These are phyloP conservation scores for Diprion similis DNA, from an alignment of 1,140 invertebrate species.

Conservation along the genomic window DNA sequence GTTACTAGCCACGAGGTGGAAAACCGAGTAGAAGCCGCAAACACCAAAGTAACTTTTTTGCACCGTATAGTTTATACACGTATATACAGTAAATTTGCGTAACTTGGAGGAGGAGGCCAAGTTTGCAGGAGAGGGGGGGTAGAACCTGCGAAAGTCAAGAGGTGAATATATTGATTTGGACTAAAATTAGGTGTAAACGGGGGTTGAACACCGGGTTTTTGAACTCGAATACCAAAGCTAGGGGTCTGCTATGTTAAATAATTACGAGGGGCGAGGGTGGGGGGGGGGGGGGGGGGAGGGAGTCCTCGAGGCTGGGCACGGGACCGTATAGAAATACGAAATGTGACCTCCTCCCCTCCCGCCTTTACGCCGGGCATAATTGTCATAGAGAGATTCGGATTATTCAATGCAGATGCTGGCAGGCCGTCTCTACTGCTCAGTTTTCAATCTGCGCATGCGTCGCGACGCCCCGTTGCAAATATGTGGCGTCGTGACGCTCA, in stretches of 20 bases:
- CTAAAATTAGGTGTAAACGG: not conserved
- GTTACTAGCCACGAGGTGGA: too few species aligned
- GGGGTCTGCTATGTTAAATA: too few species aligned
- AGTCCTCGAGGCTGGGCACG: not conserved
- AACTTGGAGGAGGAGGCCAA: not conserved
- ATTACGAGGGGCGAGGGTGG: too few species aligned
- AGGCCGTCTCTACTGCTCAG: not conserved
- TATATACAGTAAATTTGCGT: too few species aligned
- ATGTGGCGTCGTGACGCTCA: constrained; percentile 22
- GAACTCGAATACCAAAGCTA: too few species aligned
- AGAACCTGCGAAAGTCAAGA: not conserved
- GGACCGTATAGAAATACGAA: not conserved
- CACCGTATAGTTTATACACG: too few species aligned
- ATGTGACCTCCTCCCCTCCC: too few species aligned
- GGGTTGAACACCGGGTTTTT: too few species aligned
- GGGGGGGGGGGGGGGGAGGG: not conserved
- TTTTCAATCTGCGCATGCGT: not conserved
- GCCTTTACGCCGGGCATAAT: too few species aligned
- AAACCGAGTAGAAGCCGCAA: too few species aligned
- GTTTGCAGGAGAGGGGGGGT: not conserved
- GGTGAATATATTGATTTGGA: not conserved
- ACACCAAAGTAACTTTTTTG: too few species aligned
- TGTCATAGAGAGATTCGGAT: too few species aligned
- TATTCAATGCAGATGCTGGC: not conserved
- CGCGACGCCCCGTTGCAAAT: constrained; percentile 14